Conservation (phyloP, 2,113 vertebrate species). For the Pomatostomus ruficeps region DNA sequence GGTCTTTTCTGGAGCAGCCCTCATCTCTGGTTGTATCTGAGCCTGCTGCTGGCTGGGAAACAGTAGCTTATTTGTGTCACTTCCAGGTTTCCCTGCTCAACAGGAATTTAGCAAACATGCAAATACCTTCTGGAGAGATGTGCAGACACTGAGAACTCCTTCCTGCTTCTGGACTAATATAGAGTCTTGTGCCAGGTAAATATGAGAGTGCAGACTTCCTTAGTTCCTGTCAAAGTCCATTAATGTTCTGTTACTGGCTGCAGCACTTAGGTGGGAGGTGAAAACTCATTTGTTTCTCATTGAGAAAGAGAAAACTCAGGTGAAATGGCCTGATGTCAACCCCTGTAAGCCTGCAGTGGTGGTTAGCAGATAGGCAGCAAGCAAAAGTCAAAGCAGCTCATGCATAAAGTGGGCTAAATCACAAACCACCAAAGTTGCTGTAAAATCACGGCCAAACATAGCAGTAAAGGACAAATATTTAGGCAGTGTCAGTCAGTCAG, state of each 20-base stretch:
- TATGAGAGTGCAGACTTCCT: background rate
- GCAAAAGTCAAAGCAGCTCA: background rate
- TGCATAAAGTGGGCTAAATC: background rate
- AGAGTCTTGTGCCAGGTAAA: background rate
- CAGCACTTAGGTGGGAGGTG: background rate
- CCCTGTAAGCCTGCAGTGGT: background rate
- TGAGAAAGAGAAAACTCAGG: background rate
- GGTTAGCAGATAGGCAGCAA: background rate
- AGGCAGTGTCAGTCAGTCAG: conserved; percentile 53
- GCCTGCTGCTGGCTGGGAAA: background rate
- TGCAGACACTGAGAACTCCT: background rate
- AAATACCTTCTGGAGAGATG: background rate
- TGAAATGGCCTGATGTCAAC: background rate
- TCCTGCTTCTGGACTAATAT: background rate
- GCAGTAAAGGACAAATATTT: conserved; percentile 61
- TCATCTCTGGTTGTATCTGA: background rate
- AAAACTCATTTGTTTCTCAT: background rate
- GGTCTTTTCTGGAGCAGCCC: background rate
- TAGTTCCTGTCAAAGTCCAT: background rate
- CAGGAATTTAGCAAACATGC: background rate
- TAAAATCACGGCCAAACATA: conserved; percentile 43
- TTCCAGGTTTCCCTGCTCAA: background rate
- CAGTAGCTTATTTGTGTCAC: background rate
- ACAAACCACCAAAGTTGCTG: conserved; percentile 45
- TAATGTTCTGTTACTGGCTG: background rate